Base-by-base conservation (phyloP, 2,888 invertebrate genomes). In the Trisateles emortualis region DNA sequence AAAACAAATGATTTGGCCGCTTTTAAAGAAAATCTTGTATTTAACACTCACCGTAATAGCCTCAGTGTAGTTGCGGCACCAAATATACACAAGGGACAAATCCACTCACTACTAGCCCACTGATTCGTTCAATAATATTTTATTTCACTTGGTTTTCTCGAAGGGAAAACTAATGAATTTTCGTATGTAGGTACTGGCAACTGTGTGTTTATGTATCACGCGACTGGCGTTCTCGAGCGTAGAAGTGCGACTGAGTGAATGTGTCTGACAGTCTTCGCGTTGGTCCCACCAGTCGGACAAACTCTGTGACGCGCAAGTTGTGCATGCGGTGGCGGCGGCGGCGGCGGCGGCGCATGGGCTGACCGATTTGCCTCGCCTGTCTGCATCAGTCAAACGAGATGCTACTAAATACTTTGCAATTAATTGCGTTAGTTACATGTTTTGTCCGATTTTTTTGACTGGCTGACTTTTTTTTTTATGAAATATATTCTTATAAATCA, bases 101-200 rank as follows among this genome's bases (percentile, higher is more conserved):
- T 80, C 76, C 86, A 88, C 84, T 80, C 81, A 83, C 81, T 64
- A 77, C 64, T 65, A 52, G 70, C 75, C 68, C 79, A 81, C 78
- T 68, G 62, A 63, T 67, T 65, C 64, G 56, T 19, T 40, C 35
- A 54, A 48, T 63, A 63, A 67, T 64, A 56, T 68, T 66, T 76
- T 85, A 84, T 87, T 87, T 84, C 90, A 89, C 90, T 88, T 79
- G 79, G 85, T 90, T 89, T 90, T 90, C 89, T 80, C 84, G 68
- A 54, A 48, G 64, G 78, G 88, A 88, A 89, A 90, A 89, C 87
- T 76, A 86, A 86, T 84, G 86, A 85, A 86, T 79, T 78, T 74
- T 77, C 81, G 79, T 79, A 68, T 75, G 65, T 61, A 55, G 63
- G 60, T 57, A 60, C 54, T 52, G 59, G n/a, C n/a, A n/a, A n/a